A percentile compares a stretch with the other conserved stretches of the same genome.
Evolutionary conservation across 2,113 vertebrate genomes (phyloP).

Genomic region (Melanostigma gelatinosum): DNA sequence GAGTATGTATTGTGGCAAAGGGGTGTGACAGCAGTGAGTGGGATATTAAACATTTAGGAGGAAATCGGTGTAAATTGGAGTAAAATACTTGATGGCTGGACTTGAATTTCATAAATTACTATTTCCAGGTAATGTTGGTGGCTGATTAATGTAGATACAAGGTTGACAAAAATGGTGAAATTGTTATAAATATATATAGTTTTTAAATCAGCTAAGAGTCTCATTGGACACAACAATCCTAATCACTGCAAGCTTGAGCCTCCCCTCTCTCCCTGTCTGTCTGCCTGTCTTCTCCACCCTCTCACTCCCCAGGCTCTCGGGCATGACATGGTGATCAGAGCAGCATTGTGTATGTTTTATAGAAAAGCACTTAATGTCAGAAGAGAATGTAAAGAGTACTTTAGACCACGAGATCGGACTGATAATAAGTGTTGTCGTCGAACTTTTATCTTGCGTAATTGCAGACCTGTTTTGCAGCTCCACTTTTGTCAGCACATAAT

Average conservation of each 20-base stretch:
- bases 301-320: slow-evolving; percentile 23
- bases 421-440: neutral
- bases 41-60: slow-evolving; percentile 63
- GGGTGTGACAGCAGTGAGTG: slow-evolving; percentile 33
- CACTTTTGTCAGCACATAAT: neutral
- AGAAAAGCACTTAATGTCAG: slow-evolving; percentile 18
- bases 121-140: slow-evolving; percentile 51
- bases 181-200: slow-evolving; percentile 57
- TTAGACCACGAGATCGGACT: slow-evolving; percentile 3
- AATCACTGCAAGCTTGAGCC: slow-evolving; percentile 70
- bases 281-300: slow-evolving; percentile 41
- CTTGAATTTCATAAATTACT: slow-evolving; percentile 42
- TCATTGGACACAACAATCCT: slow-evolving; percentile 72
- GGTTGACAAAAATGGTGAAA: slow-evolving; percentile 60
- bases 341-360: slow-evolving; percentile 37
- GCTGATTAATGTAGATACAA: slow-evolving; percentile 70
- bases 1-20: slow-evolving; percentile 31
- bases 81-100: slow-evolving; percentile 47
- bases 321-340: slow-evolving; percentile 33
- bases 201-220: slow-evolving; percentile 74
- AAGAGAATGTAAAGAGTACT: slow-evolving; percentile 1
- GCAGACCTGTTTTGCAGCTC: slow-evolving; percentile 2
- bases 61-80: slow-evolving; percentile 41
- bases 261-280: slow-evolving; percentile 11
- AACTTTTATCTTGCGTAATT: neutral